Percentiles rank a stretch among this genome's conserved stretches.
Evolutionary conservation across 1,140 invertebrate species (phyloP).

Genomic region (Apis laboriosa): DNA sequence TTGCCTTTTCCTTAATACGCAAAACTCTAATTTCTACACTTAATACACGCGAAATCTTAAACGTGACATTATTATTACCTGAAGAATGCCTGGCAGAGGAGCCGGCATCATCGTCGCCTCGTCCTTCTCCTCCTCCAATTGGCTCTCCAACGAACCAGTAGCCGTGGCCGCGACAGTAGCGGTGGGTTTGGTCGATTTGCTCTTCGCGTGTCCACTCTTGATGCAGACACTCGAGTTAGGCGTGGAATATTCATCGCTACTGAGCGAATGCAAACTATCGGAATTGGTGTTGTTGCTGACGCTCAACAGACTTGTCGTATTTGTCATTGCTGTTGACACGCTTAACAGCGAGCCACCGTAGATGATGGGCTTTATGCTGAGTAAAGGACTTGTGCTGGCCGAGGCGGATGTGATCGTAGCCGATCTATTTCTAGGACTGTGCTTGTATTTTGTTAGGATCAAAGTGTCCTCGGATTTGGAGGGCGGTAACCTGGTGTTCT

Average conservation of each 20-base stretch:
- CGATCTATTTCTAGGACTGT: conserved; percentile 81
- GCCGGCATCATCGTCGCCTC: conserved; percentile 75
- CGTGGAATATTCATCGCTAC: conserved; percentile 79
- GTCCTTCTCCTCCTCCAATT: conserved; percentile 72
- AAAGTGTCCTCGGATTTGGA: conserved; percentile 90
- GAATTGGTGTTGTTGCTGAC: conserved; percentile 77
- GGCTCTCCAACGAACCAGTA: conserved; percentile 63
- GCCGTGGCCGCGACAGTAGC: conserved; percentile 77
- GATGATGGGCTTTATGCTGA: conserved; percentile 82
- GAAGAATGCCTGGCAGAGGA: conserved; percentile 84
- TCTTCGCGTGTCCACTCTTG: conserved; percentile 57
- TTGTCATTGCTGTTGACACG: conserved; percentile 74
- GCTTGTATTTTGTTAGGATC: conserved; percentile 82
- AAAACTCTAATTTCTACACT: not conserved
- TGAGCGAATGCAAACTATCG: conserved; percentile 83
- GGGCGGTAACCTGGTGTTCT: conserved; percentile 83
- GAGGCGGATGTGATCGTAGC: conserved; percentile 83
- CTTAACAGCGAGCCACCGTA: conserved; percentile 79
- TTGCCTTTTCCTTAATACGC: not conserved
- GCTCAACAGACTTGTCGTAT: conserved; percentile 83
- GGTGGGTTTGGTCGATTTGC: conserved; percentile 70
- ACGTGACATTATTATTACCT: conserved; percentile 74
- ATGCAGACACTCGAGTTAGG: conserved; percentile 62
- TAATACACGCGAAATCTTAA: not conserved
- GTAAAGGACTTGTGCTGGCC: conserved; percentile 85